A percentile compares a stretch with the other conserved stretches of the same genome.
These are phyloP conservation scores for Amphiura filiformis DNA, from an alignment of 35 echinoderm and acorn worm genomes.

Conservation along the genomic window DNA sequence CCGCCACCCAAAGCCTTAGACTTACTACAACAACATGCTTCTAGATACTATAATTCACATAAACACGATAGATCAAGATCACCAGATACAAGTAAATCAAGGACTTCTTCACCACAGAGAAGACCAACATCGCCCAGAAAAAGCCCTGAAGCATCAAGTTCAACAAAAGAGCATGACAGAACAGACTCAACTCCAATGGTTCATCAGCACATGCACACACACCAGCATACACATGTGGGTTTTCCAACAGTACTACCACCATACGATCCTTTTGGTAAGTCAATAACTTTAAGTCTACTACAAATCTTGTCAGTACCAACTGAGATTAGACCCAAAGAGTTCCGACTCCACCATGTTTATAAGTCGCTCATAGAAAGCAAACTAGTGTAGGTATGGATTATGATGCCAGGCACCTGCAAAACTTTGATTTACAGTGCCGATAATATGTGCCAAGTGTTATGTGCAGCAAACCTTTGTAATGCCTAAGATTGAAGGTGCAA, in stretches of 20 bases:
- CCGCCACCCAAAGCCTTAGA: constrained; percentile 51
- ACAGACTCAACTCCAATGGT: neutral
- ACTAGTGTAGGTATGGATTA: neutral
- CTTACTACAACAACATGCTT: constrained; percentile 60
- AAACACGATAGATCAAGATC: constrained; percentile 26
- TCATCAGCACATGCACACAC: constrained; percentile 71
- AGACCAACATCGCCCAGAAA: constrained; percentile 53
- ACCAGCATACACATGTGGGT: constrained; percentile 73
- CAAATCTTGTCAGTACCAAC: neutral
- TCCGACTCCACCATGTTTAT: too few species aligned
- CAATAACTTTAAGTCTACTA: neutral
- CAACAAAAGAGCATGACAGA: constrained; percentile 14
- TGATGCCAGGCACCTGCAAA: neutral
- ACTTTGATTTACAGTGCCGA: too few species aligned
- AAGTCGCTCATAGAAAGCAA: neutral
- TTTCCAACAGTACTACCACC: constrained; percentile 54
- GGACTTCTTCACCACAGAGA: constrained; percentile 11
- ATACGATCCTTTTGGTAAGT: constrained; percentile 77
- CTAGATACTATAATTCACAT: constrained; percentile 52
- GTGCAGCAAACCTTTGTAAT: neutral
- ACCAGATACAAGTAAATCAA: constrained; percentile 18
- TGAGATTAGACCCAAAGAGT: too few species aligned
- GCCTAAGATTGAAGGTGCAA: too few species aligned
- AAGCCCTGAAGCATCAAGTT: constrained; percentile 24
- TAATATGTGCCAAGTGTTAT: neutral